phyloP scores from a whole-genome alignment of 2,888 invertebrate genomes.

The Antheraea assamensis region DNA sequence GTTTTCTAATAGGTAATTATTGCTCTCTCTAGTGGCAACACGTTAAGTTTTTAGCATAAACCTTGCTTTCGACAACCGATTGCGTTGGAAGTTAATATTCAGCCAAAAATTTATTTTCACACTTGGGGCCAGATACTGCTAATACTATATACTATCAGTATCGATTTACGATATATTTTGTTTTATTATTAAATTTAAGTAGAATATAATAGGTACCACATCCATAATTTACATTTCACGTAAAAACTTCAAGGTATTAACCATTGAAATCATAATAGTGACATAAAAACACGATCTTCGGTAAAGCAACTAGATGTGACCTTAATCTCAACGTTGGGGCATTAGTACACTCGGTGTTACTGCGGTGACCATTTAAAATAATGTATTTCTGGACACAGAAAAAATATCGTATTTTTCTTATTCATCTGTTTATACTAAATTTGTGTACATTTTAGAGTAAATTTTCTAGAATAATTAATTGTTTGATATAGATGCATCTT shows the following conservation, averaged over 20 bases:
- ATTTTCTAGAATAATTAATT: too few relatives aligned
- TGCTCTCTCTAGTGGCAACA: not conserved
- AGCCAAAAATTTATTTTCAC: not conserved
- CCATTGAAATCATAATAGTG: constrained; percentile 73
- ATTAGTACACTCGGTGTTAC: constrained; percentile 51
- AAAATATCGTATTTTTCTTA: not conserved
- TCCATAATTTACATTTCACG: constrained; percentile 34
- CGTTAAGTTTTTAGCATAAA: not conserved
- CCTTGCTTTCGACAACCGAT: not conserved
- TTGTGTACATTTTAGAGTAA: too few relatives aligned
- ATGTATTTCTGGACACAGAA: not conserved
- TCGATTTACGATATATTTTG: too few relatives aligned
- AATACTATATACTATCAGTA: too few relatives aligned
- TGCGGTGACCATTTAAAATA: constrained; percentile 40
- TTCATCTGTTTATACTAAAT: not conserved
- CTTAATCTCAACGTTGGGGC: constrained; percentile 72
- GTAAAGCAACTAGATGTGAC: constrained; percentile 69
- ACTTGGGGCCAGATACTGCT: not conserved
- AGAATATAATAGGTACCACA: constrained; percentile 33
- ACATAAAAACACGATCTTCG: constrained; percentile 71
- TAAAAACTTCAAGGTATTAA: constrained; percentile 30
- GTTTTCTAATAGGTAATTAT: not conserved
- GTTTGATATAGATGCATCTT: too few relatives aligned
- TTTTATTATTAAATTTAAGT: not conserved
- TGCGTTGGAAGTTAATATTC: not conserved